Conservation (phyloP, 2,113 vertebrate genomes). For the Forbesichthys papilliferus region DNA sequence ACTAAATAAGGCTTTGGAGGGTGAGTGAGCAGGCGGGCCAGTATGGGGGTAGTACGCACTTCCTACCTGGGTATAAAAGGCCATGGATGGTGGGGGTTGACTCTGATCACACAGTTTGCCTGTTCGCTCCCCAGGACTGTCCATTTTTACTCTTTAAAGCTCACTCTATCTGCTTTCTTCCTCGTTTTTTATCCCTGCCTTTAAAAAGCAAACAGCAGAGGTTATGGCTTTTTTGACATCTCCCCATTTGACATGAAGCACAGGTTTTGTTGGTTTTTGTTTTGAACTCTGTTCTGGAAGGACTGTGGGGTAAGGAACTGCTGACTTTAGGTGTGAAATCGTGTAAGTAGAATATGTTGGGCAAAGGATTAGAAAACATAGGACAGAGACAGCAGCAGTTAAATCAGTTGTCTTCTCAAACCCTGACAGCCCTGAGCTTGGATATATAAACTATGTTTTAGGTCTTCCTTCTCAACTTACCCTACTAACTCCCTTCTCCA, state of each 20-base stretch:
- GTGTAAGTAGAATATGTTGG: conserved; percentile 55
- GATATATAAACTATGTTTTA: too few species aligned
- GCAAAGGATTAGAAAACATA: conserved; percentile 24
- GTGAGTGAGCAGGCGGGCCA: conserved; percentile 39
- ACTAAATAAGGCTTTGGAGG: conserved; percentile 94
- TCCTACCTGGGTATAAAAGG: conserved; percentile 89
- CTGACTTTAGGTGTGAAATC: conserved; percentile 26
- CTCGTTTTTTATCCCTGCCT: conserved; percentile 10
- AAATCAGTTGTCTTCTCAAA: background rate
- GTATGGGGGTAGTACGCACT: conserved; percentile 70
- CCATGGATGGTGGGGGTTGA: conserved; percentile 79
- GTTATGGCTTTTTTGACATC: background rate
- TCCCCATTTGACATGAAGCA: background rate
- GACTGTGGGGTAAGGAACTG: background rate
- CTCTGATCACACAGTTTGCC: conserved; percentile 69
- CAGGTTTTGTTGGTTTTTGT: conserved; percentile 3
- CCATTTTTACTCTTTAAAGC: background rate
- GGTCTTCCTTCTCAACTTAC: background rate
- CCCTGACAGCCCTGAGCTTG: too few species aligned
- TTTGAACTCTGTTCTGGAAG: conserved; percentile 21
- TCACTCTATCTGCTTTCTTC: background rate
- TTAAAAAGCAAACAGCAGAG: conserved; percentile 11
- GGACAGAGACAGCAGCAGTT: conserved; percentile 48
- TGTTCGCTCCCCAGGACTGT: conserved; percentile 2
- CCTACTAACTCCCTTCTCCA: background rate